Conservation (phyloP, 2,888 invertebrate genomes). For the Drosophila mulleri region DNA sequence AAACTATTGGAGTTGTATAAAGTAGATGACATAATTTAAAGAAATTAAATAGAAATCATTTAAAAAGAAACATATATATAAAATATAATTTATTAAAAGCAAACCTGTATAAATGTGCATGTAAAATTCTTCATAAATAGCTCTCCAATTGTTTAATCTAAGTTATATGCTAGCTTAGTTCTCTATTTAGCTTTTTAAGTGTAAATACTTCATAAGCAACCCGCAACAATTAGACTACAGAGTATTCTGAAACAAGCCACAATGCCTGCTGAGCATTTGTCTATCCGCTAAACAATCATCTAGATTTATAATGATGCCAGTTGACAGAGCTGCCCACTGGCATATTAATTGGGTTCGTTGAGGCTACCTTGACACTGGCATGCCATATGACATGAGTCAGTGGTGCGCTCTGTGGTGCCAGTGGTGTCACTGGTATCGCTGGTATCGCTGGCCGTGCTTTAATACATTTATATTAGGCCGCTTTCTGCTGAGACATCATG, state of each 20-base stretch:
- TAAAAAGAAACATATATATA: background rate
- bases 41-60: background rate
- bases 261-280: constrained; percentile 27
- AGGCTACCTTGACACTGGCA: constrained; percentile 46
- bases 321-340: constrained; percentile 40
- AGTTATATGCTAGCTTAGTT: background rate
- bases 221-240: background rate
- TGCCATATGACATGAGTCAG: constrained; percentile 36
- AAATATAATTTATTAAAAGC: background rate
- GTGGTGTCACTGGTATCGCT: background rate
- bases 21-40: background rate
- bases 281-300: constrained; percentile 38
- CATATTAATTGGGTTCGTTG: constrained; percentile 55
- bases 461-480: constrained; percentile 3
- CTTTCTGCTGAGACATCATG: constrained; percentile 29
- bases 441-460: background rate
- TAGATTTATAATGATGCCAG: constrained; percentile 46
- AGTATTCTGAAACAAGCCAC: constrained; percentile 18
- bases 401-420: constrained; percentile 8
- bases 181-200: background rate
- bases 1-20: background rate
- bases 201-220: background rate
- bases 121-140: background rate
- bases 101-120: background rate
- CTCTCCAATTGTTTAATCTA: too few species aligned